Percentiles rank a stretch among this genome's conserved stretches.
Evolutionary conservation across 2,888 invertebrate species (phyloP).

Genomic region (Agonopterix heracliana): DNA sequence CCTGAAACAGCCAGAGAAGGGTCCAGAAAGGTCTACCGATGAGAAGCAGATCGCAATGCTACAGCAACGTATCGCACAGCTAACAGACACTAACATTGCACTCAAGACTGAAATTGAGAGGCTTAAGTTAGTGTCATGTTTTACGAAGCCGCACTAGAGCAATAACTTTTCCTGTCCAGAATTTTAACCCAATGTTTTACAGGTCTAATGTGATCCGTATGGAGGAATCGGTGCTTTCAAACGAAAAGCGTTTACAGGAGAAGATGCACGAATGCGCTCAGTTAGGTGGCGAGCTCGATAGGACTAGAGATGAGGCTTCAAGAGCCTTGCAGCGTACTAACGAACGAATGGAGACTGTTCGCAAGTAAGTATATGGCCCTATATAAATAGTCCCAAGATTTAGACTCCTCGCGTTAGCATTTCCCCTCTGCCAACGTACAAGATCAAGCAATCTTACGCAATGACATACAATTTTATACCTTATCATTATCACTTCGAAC

Average conservation of each 20-base stretch:
- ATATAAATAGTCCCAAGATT: no score
- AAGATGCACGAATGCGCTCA: slow-evolving; percentile 82
- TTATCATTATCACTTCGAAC: no score
- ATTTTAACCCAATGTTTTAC: neutral
- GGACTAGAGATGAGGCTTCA: slow-evolving; percentile 81
- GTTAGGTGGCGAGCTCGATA: slow-evolving; percentile 79
- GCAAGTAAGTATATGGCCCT: slow-evolving; percentile 69
- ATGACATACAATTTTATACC: no score
- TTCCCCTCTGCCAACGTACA: no score
- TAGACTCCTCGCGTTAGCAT: no score
- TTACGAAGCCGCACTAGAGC: neutral
- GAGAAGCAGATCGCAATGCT: slow-evolving; percentile 64
- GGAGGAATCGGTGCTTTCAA: slow-evolving; percentile 76
- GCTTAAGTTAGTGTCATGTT: slow-evolving; percentile 44
- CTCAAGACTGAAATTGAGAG: slow-evolving; percentile 64
- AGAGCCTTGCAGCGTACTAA: slow-evolving; percentile 79
- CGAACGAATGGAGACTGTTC: slow-evolving; percentile 79
- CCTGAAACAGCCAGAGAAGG: slow-evolving; percentile 48
- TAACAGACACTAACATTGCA: slow-evolving; percentile 65
- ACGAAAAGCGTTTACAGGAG: slow-evolving; percentile 79
- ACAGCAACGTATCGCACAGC: slow-evolving; percentile 63
- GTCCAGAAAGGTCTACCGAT: slow-evolving; percentile 44
- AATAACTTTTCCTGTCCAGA: neutral
- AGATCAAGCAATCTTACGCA: no score
- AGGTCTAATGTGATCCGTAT: slow-evolving; percentile 67